Conservation (phyloP, 2,797 vertebrate genomes). For the Poecilia picta region DNA sequence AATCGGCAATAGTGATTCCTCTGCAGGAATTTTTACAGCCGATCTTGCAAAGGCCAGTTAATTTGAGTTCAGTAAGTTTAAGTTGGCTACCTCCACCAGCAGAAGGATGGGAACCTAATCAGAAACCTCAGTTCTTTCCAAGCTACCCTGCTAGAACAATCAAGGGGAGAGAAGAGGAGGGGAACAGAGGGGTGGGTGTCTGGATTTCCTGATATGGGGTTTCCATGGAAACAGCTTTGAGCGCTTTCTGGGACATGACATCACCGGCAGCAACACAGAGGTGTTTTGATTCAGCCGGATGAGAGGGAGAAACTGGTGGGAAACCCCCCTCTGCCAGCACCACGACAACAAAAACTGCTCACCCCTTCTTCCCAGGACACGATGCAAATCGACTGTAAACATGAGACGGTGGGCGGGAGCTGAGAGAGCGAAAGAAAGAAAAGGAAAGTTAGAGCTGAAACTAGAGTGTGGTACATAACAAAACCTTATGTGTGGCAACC, state of each 20-base stretch:
- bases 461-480: slow-evolving; percentile 9
- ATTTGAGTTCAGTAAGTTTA: slow-evolving; percentile 61
- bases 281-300: slow-evolving; percentile 66
- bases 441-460: neutral
- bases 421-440: too few species aligned
- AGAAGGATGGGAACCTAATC: slow-evolving; percentile 68
- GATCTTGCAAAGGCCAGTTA: neutral
- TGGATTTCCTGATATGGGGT: slow-evolving; percentile 74
- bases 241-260: slow-evolving; percentile 74
- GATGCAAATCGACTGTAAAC: slow-evolving; percentile 72
- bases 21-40: neutral
- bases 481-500: slow-evolving; percentile 35
- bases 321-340: slow-evolving; percentile 62
- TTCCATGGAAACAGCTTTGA: slow-evolving; percentile 74
- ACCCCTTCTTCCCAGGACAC: slow-evolving; percentile 27
- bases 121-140: slow-evolving; percentile 52
- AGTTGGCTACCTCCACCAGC: slow-evolving; percentile 26
- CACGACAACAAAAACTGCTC: slow-evolving; percentile 54
- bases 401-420: neutral
- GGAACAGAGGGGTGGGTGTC: neutral
- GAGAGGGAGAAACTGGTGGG: slow-evolving; percentile 59
- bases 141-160: slow-evolving; percentile 71
- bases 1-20: neutral
- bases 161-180: slow-evolving; percentile 25
- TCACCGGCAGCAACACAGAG: slow-evolving; percentile 66